Evolutionary conservation across 2,113 vertebrate species (phyloP).

Genomic region (Gasterosteus aculeatus): DNA sequence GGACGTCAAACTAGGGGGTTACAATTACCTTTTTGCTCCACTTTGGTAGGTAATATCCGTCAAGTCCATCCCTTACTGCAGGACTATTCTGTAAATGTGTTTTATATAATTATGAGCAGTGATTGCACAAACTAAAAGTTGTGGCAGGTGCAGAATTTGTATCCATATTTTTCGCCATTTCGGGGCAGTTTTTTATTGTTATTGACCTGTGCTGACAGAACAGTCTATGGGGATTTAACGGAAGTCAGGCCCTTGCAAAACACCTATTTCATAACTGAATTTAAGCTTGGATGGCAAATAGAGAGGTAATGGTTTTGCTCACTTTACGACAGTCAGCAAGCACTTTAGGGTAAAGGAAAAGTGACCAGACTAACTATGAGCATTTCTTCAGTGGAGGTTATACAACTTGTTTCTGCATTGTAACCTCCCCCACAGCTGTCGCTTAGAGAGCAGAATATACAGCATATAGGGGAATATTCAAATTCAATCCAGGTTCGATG

Average conservation of each 20-base stretch:
- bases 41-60: not conserved
- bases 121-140: not conserved
- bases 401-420: not conserved
- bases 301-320: not conserved
- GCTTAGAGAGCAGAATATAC: no score
- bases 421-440: no score
- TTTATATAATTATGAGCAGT: not conserved
- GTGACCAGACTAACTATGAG: not conserved
- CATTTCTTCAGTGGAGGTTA: not conserved
- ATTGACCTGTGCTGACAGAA: conserved; percentile 1
- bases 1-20: not conserved
- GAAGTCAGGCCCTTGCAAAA: not conserved
- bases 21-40: not conserved
- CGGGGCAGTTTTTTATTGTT: not conserved
- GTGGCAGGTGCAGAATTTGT: not conserved
- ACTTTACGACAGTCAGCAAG: not conserved
- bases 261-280: not conserved
- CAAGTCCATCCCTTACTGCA: not conserved
- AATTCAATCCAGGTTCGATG: no score
- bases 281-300: not conserved
- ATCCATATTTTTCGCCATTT: not conserved
- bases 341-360: not conserved
- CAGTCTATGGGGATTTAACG: not conserved
- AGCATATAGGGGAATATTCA: no score
- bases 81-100: not conserved